Percentiles rank a stretch among this genome's conserved stretches.
phyloP scores from a whole-genome alignment of 2,797 vertebrate genomes.

The Macropodus opercularis region DNA sequence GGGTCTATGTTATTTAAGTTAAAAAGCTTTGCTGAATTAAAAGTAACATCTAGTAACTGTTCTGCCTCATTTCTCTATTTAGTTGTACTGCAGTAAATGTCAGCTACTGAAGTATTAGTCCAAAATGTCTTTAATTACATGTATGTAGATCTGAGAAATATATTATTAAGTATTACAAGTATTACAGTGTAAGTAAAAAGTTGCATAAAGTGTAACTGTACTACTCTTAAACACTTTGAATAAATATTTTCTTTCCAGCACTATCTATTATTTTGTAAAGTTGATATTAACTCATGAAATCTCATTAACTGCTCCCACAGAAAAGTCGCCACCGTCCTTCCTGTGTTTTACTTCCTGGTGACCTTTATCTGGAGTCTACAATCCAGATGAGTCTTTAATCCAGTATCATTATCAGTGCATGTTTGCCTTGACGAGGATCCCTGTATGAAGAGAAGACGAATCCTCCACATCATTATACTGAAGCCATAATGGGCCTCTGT shows the following conservation, averaged over 20 bases:
- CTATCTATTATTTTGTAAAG: too few species aligned
- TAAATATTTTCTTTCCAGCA: too few species aligned
- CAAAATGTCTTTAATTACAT: background rate
- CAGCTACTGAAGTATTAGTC: background rate
- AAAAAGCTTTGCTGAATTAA: background rate
- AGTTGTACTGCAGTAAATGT: background rate
- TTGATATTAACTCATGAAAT: too few species aligned
- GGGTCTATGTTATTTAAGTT: too few species aligned
- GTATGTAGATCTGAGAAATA: too few species aligned
- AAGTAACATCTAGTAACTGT: background rate
- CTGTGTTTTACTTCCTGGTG: conserved; percentile 11
- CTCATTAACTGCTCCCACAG: too few species aligned
- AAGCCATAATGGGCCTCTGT: conserved; percentile 50
- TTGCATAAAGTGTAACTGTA: too few species aligned
- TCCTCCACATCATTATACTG: conserved; percentile 61
- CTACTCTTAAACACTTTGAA: too few species aligned
- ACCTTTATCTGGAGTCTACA: conserved; percentile 8
- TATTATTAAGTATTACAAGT: too few species aligned
- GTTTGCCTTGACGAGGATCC: conserved; percentile 11
- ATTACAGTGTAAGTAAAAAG: too few species aligned
- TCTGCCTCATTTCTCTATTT: background rate
- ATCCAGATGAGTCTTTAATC: conserved; percentile 22
- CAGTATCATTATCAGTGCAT: conserved; percentile 26
- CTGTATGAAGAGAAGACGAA: conserved; percentile 34
- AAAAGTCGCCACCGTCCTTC: too few species aligned